Base-by-base conservation (phyloP, 2,113 vertebrate genomes). In the Abramis brama region DNA sequence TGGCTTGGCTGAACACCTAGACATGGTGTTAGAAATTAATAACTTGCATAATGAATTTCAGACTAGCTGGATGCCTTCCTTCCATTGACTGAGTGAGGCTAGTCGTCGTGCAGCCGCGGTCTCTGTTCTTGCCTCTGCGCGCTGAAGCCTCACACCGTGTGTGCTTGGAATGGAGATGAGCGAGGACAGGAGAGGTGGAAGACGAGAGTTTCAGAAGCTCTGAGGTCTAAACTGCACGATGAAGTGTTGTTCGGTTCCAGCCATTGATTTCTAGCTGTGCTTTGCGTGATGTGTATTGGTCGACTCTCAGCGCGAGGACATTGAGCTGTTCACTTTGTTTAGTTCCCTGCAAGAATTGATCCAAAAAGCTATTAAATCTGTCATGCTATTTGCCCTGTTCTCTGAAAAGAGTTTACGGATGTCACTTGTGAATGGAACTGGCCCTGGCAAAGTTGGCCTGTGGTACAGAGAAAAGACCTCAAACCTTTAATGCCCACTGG, bases 401-500 rank as follows among this genome's bases (percentile, higher is more conserved):
- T 82, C 79, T 50, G 43, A 30, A 82, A 43, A 21, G 43, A 82
- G 60, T 82, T 82, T 82, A 68, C 12, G 79, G 39, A 82, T 50
- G 43, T 66, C 79, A 50, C 60, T 68, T 68, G 17, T 82, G 60
- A 82, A 82, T 82, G 59, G 79, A 68, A 2, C 78, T 3, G 64
- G 5, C 39, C 27, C 19, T 77, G 86, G 77, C 52, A 36, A 83
- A 55, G 83, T 55, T 13, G 68, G 39, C 87, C 89, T 89, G 73
- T 64, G 80, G 47, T 89, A 76, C 75, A 62, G 70, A 87, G 88
- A 30, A 36, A 21, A 62, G 33, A 71, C 36, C 27, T 57, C 79
- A 83, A 66, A 86, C 77, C 84, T 74, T 79, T 79, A 23, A 62
- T 82, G 66, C 43, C 71, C 88, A 77, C 77, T 39, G 43, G 52